Conservation (phyloP, 1,140 invertebrate genomes). For the Trachymyrmex septentrionalis region DNA sequence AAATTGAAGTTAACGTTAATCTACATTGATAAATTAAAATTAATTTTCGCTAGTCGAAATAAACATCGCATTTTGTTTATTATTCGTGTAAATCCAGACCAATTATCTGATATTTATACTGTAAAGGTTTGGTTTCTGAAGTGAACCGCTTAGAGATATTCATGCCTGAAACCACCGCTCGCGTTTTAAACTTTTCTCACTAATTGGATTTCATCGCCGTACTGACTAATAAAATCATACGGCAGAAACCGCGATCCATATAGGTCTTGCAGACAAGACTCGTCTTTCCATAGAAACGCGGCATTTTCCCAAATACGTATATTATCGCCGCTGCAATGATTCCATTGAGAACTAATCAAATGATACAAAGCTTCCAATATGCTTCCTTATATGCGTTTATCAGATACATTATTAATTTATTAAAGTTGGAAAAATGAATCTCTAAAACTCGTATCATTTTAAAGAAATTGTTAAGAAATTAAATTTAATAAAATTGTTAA, state of each 20-base stretch:
- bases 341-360: constrained; percentile 3
- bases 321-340: constrained; percentile 19
- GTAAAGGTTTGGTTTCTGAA: neutral
- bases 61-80: neutral
- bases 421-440: neutral
- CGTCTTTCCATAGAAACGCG: neutral
- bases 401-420: constrained; percentile 7
- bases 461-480: no score
- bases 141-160: constrained; percentile 1
- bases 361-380: neutral
- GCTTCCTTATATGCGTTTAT: neutral
- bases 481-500: neutral
- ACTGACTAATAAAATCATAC: constrained; percentile 14
- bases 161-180: neutral
- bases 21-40: no score
- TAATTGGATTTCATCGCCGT: constrained; percentile 30
- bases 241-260: neutral
- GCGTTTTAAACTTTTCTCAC: constrained; percentile 11
- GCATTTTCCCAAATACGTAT: neutral
- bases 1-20: no score
- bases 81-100: neutral
- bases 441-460: neutral
- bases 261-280: constrained; percentile 9
- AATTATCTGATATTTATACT: neutral
- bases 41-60: no score